Conservation (phyloP, 1,140 invertebrate species). For the Lanistes nyassanus region DNA sequence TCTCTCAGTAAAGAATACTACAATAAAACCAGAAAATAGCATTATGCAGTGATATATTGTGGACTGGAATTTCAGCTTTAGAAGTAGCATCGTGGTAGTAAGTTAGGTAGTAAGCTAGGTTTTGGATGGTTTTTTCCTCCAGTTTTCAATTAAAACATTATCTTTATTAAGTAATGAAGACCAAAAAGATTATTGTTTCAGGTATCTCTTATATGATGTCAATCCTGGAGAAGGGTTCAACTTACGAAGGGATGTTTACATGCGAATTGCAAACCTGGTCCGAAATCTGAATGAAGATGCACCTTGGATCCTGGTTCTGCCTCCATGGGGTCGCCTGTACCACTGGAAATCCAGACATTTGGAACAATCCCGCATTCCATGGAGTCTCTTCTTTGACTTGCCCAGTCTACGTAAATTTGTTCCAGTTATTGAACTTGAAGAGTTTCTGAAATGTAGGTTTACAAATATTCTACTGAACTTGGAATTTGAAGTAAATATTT, state of each 20-base stretch:
- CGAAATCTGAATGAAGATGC: conserved; percentile 71
- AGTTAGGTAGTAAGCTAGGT: no score
- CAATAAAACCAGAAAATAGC: no score
- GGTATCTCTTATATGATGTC: conserved; percentile 86
- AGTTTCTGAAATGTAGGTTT: conserved; percentile 74
- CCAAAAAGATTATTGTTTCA: conserved; percentile 15
- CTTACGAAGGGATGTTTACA: conserved; percentile 92
- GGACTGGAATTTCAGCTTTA: no score
- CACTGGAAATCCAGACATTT: conserved; percentile 83
- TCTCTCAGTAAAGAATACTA: no score
- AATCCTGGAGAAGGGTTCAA: conserved; percentile 97
- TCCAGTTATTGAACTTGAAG: conserved; percentile 88
- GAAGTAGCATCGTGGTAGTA: no score
- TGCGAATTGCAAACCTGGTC: conserved; percentile 87
- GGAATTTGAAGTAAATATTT: no score
- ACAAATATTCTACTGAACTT: no score
- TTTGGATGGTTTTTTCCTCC: no score
- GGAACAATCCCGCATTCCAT: conserved; percentile 73
- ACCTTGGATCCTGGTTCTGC: conserved; percentile 75
- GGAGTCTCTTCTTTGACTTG: conserved; percentile 90
- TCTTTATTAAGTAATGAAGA: no score
- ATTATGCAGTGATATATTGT: no score
- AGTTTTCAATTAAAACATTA: no score
- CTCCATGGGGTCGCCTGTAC: conserved; percentile 88
- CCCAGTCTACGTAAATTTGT: conserved; percentile 80